Evolutionary conservation across 2,113 vertebrate species (phyloP).

Genomic region (Actenoides hombroni): DNA sequence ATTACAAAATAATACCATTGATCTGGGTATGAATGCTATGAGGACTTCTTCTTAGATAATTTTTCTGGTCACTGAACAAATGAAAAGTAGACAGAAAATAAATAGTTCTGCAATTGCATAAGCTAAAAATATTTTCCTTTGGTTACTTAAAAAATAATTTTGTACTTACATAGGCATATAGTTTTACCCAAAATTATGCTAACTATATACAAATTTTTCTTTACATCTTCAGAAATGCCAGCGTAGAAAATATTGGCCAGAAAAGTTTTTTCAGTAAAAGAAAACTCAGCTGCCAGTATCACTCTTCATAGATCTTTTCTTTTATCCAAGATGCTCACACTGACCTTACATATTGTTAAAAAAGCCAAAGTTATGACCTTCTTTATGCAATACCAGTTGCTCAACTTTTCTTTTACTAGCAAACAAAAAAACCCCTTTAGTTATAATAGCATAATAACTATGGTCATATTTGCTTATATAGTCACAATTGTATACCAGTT

Average conservation of each 20-base stretch:
- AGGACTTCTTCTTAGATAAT: neutral
- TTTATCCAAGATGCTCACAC: neutral
- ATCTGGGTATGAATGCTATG: neutral
- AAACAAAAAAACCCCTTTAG: neutral
- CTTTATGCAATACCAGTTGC: neutral
- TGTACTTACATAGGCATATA: neutral
- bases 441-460: neutral
- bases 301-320: neutral
- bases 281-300: neutral
- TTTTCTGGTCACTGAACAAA: neutral
- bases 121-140: neutral
- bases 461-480: neutral
- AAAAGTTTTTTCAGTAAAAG: neutral
- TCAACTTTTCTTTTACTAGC: neutral
- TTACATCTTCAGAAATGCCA: neutral
- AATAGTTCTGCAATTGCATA: neutral
- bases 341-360: neutral
- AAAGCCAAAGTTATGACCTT: neutral
- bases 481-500: neutral
- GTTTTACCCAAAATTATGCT: neutral
- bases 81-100: neutral
- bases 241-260: neutral
- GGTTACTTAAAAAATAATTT: neutral
- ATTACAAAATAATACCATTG: neutral
- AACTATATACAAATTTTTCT: neutral